phyloP scores from a whole-genome alignment of 2,888 invertebrate genomes.

The Synanthedon formicaeformis region DNA sequence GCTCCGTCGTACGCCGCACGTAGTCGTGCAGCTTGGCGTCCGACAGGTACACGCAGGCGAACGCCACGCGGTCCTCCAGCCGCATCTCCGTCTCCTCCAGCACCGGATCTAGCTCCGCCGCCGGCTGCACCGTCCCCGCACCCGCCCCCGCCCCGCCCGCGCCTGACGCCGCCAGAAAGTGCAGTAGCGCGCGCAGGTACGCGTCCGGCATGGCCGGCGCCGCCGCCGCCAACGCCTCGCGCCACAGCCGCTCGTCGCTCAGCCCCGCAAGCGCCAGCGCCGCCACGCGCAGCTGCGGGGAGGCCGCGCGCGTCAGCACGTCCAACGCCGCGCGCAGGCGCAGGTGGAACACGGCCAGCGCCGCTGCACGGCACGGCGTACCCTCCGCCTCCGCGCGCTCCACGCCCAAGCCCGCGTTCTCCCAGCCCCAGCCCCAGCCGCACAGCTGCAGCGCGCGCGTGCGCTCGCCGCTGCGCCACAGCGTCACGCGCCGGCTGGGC shows the following conservation, averaged over 20 bases:
- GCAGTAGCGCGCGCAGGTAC: slow-evolving; percentile 90
- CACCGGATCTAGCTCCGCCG: slow-evolving; percentile 24
- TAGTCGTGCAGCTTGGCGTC: slow-evolving; percentile 85
- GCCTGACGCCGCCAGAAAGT: slow-evolving; percentile 85
- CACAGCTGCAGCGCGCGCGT: slow-evolving; percentile 86
- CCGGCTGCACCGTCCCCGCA: slow-evolving; percentile 19
- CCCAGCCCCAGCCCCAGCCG: slow-evolving; percentile 89
- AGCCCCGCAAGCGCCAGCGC: slow-evolving; percentile 84
- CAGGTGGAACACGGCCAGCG: slow-evolving; percentile 91
- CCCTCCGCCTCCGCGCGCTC: slow-evolving; percentile 77
- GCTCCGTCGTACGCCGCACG: slow-evolving; percentile 76
- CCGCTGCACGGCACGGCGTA: slow-evolving; percentile 85
- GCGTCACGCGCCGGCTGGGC: slow-evolving; percentile 57
- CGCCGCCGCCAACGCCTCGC: slow-evolving; percentile 84
- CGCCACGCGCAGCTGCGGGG: slow-evolving; percentile 44
- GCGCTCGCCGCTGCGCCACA: slow-evolving; percentile 77
- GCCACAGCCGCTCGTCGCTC: slow-evolving; percentile 86
- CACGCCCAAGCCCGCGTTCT: slow-evolving; percentile 60
- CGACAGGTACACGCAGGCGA: slow-evolving; percentile 87
- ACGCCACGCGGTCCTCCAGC: slow-evolving; percentile 90
- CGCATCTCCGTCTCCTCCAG: slow-evolving; percentile 87
- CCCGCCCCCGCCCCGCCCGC: slow-evolving; percentile 52
- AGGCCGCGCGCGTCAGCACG: slow-evolving; percentile 79
- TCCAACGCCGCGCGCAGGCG: slow-evolving; percentile 87
- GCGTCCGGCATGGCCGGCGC: slow-evolving; percentile 86